A percentile compares a stretch with the other conserved stretches of the same genome.
phyloP scores from a whole-genome alignment of 2,888 invertebrate species.

The Trichogramma evanescens region DNA sequence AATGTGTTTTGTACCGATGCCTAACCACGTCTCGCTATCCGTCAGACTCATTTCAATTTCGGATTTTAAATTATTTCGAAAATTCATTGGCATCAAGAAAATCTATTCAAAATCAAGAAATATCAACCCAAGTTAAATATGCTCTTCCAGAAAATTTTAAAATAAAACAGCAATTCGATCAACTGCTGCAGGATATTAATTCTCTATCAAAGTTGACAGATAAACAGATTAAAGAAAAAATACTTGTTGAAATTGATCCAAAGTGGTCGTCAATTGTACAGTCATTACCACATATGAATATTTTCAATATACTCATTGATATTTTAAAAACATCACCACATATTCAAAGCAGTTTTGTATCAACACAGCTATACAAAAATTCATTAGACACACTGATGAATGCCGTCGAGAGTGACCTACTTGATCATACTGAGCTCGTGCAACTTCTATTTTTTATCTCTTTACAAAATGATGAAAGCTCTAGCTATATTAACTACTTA shows the following conservation, averaged over 20 bases:
- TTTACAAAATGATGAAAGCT: constrained; percentile 9
- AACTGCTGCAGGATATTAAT: not conserved
- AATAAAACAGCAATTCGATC: not conserved
- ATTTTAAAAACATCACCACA: constrained; percentile 9
- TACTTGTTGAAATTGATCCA: not conserved
- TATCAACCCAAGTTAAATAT: not conserved
- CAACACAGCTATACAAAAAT: constrained; percentile 16
- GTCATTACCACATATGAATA: constrained; percentile 14
- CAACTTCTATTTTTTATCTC: constrained; percentile 24
- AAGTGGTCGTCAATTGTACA: constrained; percentile 15
- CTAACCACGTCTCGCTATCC: no score
- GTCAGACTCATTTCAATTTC: constrained; percentile 5
- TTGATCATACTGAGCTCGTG: constrained; percentile 14
- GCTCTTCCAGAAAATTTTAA: not conserved
- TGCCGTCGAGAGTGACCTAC: not conserved
- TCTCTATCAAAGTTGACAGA: not conserved
- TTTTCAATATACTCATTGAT: constrained; percentile 18
- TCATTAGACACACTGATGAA: constrained; percentile 15
- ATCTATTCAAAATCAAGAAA: not conserved
- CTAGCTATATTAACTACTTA: constrained; percentile 6
- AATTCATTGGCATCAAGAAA: not conserved
- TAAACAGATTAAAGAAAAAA: not conserved
- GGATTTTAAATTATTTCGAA: constrained; percentile 12
- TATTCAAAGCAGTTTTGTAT: not conserved
- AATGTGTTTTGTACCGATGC: no score